Evolutionary conservation across 2,888 invertebrate species (phyloP).

Genomic region (Hydroisotoma schaefferi): DNA sequence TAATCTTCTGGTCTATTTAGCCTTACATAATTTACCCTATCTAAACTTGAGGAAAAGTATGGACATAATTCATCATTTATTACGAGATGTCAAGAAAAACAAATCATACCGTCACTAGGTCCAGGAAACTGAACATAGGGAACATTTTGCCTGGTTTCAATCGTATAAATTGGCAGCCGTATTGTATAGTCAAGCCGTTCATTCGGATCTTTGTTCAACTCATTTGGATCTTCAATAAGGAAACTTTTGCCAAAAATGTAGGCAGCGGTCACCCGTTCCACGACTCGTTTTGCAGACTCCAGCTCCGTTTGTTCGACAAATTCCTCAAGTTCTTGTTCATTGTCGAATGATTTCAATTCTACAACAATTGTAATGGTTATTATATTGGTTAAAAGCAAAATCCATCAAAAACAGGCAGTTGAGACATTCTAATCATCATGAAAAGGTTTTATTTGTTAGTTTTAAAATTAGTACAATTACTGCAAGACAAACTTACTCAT

Average conservation of each 20-base stretch:
- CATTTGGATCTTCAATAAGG: slow-evolving; percentile 13
- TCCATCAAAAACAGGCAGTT: too few relatives aligned
- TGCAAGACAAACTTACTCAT: slow-evolving; percentile 8
- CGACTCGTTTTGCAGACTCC: slow-evolving; percentile 21
- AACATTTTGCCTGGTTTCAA: slow-evolving; percentile 20
- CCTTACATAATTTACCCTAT: too few relatives aligned
- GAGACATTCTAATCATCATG: too few relatives aligned
- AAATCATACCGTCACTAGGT: slow-evolving; percentile 31
- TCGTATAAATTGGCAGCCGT: slow-evolving; percentile 34
- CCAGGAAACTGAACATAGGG: slow-evolving; percentile 33
- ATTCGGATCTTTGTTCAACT: slow-evolving; percentile 5
- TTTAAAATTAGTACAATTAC: too few relatives aligned
- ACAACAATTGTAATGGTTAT: too few relatives aligned
- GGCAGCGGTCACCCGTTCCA: slow-evolving; percentile 34
- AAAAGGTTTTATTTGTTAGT: too few relatives aligned
- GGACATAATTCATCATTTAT: too few relatives aligned
- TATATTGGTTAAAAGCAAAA: too few relatives aligned
- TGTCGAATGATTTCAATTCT: slow-evolving; percentile 23
- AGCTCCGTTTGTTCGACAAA: slow-evolving; percentile 26
- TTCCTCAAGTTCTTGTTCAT: slow-evolving; percentile 28
- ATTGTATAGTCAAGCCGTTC: slow-evolving; percentile 29
- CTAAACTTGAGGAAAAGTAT: too few relatives aligned
- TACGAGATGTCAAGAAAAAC: too few relatives aligned
- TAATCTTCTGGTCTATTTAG: too few relatives aligned
- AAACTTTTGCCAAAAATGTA: slow-evolving; percentile 37